Percentiles rank a stretch among this genome's conserved stretches.
Conservation (phyloP, 2,888 invertebrate species). For the Emesis furor region DNA sequence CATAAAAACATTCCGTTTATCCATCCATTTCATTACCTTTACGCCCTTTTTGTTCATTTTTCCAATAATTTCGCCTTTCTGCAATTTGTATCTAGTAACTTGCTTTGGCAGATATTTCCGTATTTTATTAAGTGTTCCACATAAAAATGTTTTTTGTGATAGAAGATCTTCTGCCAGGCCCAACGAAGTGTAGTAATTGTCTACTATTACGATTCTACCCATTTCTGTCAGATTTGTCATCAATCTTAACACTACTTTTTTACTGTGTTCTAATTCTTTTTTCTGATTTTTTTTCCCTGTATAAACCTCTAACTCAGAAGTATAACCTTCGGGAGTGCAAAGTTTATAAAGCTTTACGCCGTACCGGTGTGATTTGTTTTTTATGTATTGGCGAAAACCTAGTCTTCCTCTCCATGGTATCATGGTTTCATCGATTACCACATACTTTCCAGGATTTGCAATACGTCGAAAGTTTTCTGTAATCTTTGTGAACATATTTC, state of each 20-base stretch:
- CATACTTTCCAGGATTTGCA: constrained; percentile 47
- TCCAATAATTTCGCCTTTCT: constrained; percentile 39
- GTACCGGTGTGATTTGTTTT: constrained; percentile 61
- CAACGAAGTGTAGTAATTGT: constrained; percentile 46
- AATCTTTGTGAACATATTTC: constrained; percentile 39
- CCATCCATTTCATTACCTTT: constrained; percentile 71
- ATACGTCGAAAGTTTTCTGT: constrained; percentile 47
- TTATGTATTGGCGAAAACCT: constrained; percentile 78
- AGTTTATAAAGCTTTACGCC: constrained; percentile 53
- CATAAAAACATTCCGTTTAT: constrained; percentile 72
- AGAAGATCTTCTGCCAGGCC: constrained; percentile 42
- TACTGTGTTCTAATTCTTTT: constrained; percentile 43
- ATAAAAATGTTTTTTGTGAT: constrained; percentile 50
- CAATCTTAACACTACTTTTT: constrained; percentile 62
- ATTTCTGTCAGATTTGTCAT: constrained; percentile 45
- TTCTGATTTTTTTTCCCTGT: constrained; percentile 5
- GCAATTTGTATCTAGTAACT: constrained; percentile 19
- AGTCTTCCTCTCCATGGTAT: constrained; percentile 64
- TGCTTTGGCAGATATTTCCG: constrained; percentile 41
- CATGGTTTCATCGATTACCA: constrained; percentile 46
- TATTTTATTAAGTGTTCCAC: constrained; percentile 42
- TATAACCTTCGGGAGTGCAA: constrained; percentile 57
- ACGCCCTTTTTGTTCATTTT: constrained; percentile 51
- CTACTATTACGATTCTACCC: constrained; percentile 53
- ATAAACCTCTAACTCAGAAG: constrained; percentile 30